Evolutionary conservation across 1,140 invertebrate species (phyloP).

Genomic region (Hermatobates lingyangjiaoensis): DNA sequence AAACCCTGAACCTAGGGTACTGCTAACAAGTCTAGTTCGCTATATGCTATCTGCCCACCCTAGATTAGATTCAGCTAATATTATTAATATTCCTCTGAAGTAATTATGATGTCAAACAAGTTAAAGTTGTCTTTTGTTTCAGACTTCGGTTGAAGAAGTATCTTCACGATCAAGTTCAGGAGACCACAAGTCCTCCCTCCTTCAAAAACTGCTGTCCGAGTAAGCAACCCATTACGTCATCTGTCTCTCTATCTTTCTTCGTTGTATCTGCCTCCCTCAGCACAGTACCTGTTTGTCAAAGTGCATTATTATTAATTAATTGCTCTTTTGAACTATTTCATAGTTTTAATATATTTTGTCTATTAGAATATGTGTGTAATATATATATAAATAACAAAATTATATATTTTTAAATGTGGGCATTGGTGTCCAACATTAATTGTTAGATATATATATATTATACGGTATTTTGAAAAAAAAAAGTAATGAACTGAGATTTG

Average conservation of each 20-base stretch:
- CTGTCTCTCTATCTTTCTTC: no score
- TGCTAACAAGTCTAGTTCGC: no score
- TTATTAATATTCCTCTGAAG: neutral
- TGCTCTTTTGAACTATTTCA: conserved; percentile 2
- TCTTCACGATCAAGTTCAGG: conserved; percentile 27
- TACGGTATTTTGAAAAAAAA: no score
- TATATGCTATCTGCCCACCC: no score
- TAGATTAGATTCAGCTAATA: neutral
- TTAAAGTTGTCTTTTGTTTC: conserved; percentile 20
- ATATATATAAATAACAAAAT: neutral
- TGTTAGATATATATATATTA: no score
- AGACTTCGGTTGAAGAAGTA: conserved; percentile 57
- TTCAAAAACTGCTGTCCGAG: conserved; percentile 59
- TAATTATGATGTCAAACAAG: conserved; percentile 7
- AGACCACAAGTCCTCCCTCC: conserved; percentile 49
- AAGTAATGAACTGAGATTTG: no score
- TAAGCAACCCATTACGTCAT: conserved; percentile 26
- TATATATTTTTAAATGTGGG: conserved; percentile 4
- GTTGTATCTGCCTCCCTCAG: no score
- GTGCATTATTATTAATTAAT: conserved; percentile 9
- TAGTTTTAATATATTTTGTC: neutral
- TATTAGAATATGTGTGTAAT: conserved; percentile 1
- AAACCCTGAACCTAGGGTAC: no score
- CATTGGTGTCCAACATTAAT: no score
- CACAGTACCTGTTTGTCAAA: conserved; percentile 4